Evolutionary conservation across 2,113 vertebrate genomes (phyloP), one percentile per base, ranked within the genome.

Genomic region (Corvus hawaiiensis): DNA sequence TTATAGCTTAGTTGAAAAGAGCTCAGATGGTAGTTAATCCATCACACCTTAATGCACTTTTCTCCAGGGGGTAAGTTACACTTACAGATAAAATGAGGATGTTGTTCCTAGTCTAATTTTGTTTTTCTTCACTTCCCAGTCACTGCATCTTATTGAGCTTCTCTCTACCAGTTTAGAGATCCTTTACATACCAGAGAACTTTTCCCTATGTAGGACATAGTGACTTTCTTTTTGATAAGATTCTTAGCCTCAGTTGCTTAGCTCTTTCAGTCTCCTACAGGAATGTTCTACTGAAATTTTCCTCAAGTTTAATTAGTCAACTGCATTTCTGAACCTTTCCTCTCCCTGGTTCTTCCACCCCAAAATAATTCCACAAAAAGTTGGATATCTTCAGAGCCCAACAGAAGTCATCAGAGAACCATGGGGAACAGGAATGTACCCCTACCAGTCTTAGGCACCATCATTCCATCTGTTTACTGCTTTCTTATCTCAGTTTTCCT

Each of bases 31-130:
- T 37, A 84, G n/a, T 62, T 78, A 80, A 87, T 91, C 56, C 30
- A 51, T 62, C 59, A 74, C 22, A 87, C 58, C 5, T 55, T 72
- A 72, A 62, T 56, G 17, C 37, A 39, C 23, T 66, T 69, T 77
- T 0, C 61, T 89, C n/a, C 54, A 54, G 18, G 27, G 33, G 7
- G 5, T 58, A 58, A 62, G 24, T 73, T 95, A 76, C 22, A 23
- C 24, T 71, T 63, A 21, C 23, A 91, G 51, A 78, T 78, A 93
- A 93, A 89, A 90, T 84, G 19, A 75, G 21, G 16, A 61, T 13
- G 11, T 64, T 85, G 4, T 56, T 94, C 23, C 7, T 69, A 46
- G n/a, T 37, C 13, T 79, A 71, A 89, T 84, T 87, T 62, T 92
- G 11, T 33, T 33, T 89, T 72, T 76, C 26, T 84, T 75, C 41